These are phyloP conservation scores for Rhyacophila evoluta DNA, from an alignment of 2,888 invertebrate species.

Conservation along the genomic window DNA sequence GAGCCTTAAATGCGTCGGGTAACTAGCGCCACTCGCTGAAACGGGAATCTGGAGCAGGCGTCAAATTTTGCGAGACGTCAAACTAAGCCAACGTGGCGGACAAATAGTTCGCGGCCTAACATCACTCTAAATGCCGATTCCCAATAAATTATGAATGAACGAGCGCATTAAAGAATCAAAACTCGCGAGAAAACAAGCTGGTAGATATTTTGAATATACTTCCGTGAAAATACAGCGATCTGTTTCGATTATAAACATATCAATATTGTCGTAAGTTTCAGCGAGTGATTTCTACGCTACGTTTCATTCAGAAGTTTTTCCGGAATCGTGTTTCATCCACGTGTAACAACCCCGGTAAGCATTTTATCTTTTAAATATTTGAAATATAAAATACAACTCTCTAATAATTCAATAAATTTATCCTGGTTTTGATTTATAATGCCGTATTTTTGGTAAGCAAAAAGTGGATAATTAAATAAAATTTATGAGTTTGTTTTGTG, in stretches of 20 bases:
- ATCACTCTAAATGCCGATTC: not conserved
- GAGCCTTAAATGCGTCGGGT: not conserved
- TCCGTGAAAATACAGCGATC: not conserved
- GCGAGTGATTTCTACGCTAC: not conserved
- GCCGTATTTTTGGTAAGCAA: no score
- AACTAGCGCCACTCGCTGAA: not conserved
- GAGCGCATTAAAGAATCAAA: not conserved
- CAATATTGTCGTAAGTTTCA: constrained; percentile 12
- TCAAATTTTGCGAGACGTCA: constrained; percentile 22
- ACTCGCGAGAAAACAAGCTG: not conserved
- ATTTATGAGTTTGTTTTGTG: no score
- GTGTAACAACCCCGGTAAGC: constrained; percentile 6
- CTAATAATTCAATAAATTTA: no score
- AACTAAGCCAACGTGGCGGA: constrained; percentile 7
- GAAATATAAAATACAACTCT: no score
- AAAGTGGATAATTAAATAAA: no score
- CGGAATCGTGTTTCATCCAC: not conserved
- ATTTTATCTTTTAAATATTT: not conserved
- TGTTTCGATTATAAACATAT: not conserved
- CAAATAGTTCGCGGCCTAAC: not conserved
- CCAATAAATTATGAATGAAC: not conserved
- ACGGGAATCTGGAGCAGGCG: not conserved
- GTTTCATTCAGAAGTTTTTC: constrained; percentile 14
- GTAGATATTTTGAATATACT: not conserved
- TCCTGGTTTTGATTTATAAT: no score